Percentiles rank a stretch among this genome's conserved stretches.
Evolutionary conservation across 2,888 invertebrate genomes (phyloP).

Genomic region (Dromius quadrimaculatus): DNA sequence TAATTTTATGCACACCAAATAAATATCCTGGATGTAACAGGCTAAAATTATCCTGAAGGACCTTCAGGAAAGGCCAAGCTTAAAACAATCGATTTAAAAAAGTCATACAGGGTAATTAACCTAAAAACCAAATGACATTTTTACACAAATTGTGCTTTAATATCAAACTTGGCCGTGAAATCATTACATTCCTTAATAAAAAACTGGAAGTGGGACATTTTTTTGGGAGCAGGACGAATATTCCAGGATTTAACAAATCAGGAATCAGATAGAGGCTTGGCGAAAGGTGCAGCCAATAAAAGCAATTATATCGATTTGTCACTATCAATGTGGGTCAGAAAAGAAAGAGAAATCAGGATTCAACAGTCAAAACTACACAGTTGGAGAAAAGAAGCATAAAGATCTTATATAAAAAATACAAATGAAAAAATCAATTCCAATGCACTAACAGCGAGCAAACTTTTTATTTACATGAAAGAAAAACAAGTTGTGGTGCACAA

Average conservation of each 20-base stretch:
- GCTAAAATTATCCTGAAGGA: background rate
- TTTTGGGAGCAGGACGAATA: no score
- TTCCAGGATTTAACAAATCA: no score
- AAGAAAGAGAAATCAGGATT: background rate
- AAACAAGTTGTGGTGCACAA: no score
- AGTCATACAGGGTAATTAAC: background rate
- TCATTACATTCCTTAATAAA: no score
- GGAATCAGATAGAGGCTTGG: background rate
- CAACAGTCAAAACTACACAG: no score
- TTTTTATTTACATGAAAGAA: no score
- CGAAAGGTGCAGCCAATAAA: background rate
- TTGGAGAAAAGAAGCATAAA: no score
- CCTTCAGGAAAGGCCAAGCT: background rate
- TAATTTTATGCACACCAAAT: background rate
- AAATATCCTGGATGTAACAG: no score
- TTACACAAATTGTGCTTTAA: background rate
- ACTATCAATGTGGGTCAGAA: constrained; percentile 8
- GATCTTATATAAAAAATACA: no score
- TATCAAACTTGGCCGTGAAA: background rate
- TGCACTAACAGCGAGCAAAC: no score
- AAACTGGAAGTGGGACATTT: no score
- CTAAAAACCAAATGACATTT: background rate
- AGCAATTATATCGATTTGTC: constrained; percentile 13
- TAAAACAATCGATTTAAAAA: background rate
- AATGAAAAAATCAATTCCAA: no score